Evolutionary conservation across 35 echinoderm and acorn worm species (phyloP), one percentile per base, ranked within the genome.

Genomic region (Diadema setosum): DNA sequence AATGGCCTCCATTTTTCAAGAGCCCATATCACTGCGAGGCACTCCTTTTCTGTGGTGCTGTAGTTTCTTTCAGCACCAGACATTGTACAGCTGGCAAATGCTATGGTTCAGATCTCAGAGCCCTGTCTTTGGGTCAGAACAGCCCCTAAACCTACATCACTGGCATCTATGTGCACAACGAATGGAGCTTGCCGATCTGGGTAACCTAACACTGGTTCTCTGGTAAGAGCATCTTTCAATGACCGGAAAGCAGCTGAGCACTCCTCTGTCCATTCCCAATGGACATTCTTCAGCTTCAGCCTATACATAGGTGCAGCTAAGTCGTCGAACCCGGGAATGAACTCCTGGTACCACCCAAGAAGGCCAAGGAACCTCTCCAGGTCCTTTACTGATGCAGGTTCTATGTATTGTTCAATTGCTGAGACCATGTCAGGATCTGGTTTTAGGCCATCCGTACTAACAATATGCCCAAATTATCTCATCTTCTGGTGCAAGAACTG

Each of bases 11-110:
- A 83, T 61, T 88, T 93, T 29, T 83, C 59, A 8, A 93, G 42
- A 23, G 91, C 84, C 75, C 78, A 88, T 32, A 83, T 56, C 31
- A 81, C 39, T 2, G 84, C 84, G 39, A 93, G 73, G 32, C 82
- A 91, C 45, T 93, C 91, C 46, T 87, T 83, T 31, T 93, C 91
- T 0, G 70, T 88, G 24, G 65, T 85, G 37, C 82, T 91, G 12
- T 85, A 91, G 46, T 80, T 85, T 14, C 27, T 25, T 36, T 76
- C 82, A 14, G 57, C 33, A 58, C 24, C 42, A 40, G 60, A 30
- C 5, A 83, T 60, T n/a, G 43, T 82, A 5, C 70, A 31, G 49
- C 89, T 91, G 1, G 59, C 81, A 55, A 65, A 84, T 1, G 88
- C 88, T 30, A 84, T 83, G 24, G 82, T 32, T 39, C 85, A 6